phyloP scores from a whole-genome alignment of 1,140 invertebrate species.

The Caligus rogercresseyi region DNA sequence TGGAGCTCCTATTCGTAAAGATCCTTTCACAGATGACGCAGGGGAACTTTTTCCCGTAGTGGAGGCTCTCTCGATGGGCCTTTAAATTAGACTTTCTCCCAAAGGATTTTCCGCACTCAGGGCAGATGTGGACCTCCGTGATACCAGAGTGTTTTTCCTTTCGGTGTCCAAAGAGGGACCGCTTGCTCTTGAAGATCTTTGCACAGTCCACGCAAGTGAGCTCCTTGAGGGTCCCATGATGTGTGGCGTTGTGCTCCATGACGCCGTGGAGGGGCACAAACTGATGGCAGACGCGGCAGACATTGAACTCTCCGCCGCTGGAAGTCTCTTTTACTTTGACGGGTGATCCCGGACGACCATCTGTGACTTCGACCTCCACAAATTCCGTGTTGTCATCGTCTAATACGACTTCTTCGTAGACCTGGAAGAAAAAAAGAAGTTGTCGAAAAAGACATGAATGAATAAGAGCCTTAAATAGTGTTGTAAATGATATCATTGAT shows the following conservation, averaged over 20 bases:
- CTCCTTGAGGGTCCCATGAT: conserved; percentile 9
- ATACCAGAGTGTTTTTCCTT: conserved; percentile 19
- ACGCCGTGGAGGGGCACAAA: background rate
- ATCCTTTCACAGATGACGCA: conserved; percentile 12
- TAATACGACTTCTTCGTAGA: conserved; percentile 16
- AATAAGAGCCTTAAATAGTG: too few relatives aligned
- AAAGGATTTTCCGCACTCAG: conserved; percentile 15
- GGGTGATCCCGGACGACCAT: background rate
- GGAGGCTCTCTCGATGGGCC: conserved; percentile 16
- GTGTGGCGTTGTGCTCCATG: conserved; percentile 1
- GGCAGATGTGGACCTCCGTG: conserved; percentile 12
- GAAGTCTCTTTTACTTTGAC: conserved; percentile 5
- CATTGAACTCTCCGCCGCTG: conserved; percentile 1
- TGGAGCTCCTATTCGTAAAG: conserved; percentile 19
- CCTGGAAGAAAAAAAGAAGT: background rate
- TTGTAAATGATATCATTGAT: too few relatives aligned
- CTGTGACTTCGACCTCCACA: conserved; percentile 12
- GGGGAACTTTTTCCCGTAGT: conserved; percentile 20
- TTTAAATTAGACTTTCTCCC: conserved; percentile 16
- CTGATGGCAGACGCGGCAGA: conserved; percentile 11
- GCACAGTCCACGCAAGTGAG: conserved; percentile 18
- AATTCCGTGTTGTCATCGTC: background rate
- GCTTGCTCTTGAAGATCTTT: conserved; percentile 16
- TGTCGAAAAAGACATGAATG: background rate
- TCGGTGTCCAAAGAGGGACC: conserved; percentile 17